Evolutionary conservation across 2,888 invertebrate species (phyloP).

Genomic region (Phengaris alcon): DNA sequence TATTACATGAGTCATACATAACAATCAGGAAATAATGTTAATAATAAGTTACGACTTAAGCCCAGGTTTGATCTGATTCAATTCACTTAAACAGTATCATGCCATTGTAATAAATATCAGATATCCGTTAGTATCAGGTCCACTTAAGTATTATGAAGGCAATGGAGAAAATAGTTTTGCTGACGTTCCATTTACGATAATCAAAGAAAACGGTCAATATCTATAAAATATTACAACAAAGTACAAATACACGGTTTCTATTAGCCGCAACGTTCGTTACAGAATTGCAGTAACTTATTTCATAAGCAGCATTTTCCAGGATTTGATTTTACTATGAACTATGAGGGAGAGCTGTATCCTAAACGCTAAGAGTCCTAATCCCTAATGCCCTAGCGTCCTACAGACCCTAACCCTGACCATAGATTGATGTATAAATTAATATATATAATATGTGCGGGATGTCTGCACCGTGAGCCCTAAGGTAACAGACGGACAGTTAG

Average conservation of each 20-base stretch:
- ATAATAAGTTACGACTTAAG: slow-evolving; percentile 4
- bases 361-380: too few relatives aligned
- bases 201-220: slow-evolving; percentile 76
- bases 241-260: slow-evolving; percentile 8
- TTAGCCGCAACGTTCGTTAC: slow-evolving; percentile 3
- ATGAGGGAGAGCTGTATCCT: too few relatives aligned
- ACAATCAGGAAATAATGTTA: slow-evolving; percentile 10
- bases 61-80: slow-evolving; percentile 1
- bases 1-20: background rate
- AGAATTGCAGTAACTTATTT: slow-evolving; percentile 11
- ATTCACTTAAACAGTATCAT: slow-evolving; percentile 51
- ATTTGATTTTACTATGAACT: too few relatives aligned
- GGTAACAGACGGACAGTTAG: too few relatives aligned
- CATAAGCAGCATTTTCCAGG: background rate
- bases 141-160: slow-evolving; percentile 79
- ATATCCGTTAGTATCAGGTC: slow-evolving; percentile 75
- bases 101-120: slow-evolving; percentile 77
- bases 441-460: too few relatives aligned
- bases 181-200: slow-evolving; percentile 78
- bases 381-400: too few relatives aligned
- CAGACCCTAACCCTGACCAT: too few relatives aligned
- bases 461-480: too few relatives aligned
- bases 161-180: slow-evolving; percentile 77
- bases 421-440: too few relatives aligned
- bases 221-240: slow-evolving; percentile 71